These are phyloP conservation scores for Orthosia gracilis DNA, from an alignment of 2,888 invertebrate genomes.

Conservation along the genomic window DNA sequence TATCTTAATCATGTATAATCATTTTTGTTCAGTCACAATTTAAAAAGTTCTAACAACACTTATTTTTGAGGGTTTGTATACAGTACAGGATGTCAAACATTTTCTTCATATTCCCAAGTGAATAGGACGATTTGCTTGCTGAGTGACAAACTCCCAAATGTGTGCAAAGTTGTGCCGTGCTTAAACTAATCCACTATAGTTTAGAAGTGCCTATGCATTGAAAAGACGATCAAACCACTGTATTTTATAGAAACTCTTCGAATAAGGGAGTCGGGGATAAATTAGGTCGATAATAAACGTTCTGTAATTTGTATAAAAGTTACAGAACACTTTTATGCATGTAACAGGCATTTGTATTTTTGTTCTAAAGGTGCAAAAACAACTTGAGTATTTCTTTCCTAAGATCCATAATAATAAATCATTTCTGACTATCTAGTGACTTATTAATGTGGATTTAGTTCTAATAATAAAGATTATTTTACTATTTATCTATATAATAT, in stretches of 20 bases:
- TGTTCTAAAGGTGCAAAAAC: conserved; percentile 59
- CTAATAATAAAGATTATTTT: conserved; percentile 38
- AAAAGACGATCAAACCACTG: conserved; percentile 25
- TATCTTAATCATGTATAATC: background rate
- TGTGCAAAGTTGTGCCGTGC: too few relatives aligned
- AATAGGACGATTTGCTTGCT: conserved; percentile 9
- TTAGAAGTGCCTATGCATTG: conserved; percentile 42
- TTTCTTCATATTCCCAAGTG: background rate
- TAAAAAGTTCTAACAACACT: background rate
- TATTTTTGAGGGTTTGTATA: conserved; percentile 21
- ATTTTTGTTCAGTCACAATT: conserved; percentile 4
- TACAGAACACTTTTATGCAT: too few relatives aligned
- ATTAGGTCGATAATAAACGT: background rate
- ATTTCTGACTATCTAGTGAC: conserved; percentile 12
- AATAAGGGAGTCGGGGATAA: conserved; percentile 50
- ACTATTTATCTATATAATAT: conserved; percentile 35
- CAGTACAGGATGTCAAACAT: background rate
- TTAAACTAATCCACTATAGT: conserved; percentile 1
- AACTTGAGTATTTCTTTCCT: conserved; percentile 50
- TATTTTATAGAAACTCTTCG: conserved; percentile 38
- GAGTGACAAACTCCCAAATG: background rate
- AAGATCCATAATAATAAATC: conserved; percentile 30
- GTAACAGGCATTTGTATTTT: too few relatives aligned
- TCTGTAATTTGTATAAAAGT: too few relatives aligned
- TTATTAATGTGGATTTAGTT: conserved; percentile 43